phyloP scores from a whole-genome alignment of 2,888 invertebrate genomes.

The Rotaria socialis region DNA sequence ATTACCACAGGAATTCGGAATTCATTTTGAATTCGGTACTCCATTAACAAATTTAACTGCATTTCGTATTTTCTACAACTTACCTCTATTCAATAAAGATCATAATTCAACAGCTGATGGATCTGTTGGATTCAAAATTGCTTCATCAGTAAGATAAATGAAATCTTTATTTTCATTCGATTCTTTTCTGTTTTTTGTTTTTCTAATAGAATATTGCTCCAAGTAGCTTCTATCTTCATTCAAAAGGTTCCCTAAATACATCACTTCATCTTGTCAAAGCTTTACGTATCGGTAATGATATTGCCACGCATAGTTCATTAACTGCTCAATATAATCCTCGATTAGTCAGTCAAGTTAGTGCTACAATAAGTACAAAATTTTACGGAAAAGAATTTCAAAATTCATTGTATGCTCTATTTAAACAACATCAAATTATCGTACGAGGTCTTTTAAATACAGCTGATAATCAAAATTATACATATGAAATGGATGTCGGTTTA shows the following conservation, averaged over 20 bases:
- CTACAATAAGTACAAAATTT: not conserved
- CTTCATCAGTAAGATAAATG: not conserved
- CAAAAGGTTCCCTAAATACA: not conserved
- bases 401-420: not conserved
- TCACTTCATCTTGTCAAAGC: not conserved
- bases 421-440: not conserved
- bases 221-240: not conserved
- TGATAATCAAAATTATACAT: not conserved
- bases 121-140: not conserved
- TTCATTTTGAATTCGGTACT: slow-evolving; percentile 10
- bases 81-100: slow-evolving; percentile 5
- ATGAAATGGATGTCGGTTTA: not conserved
- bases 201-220: not conserved
- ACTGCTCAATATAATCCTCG: not conserved
- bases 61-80: not conserved
- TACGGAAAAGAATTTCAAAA: not conserved
- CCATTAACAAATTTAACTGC: not conserved
- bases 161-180: too few species aligned
- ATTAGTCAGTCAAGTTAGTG: not conserved
- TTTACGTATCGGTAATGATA: not conserved
- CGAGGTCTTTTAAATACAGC: not conserved
- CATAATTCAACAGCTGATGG: not conserved
- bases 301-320: not conserved
- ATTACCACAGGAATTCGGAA: slow-evolving; percentile 7
- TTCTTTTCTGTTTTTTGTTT: too few species aligned